Conservation (phyloP, 1,140 invertebrate genomes). For the Eueides isabella region DNA sequence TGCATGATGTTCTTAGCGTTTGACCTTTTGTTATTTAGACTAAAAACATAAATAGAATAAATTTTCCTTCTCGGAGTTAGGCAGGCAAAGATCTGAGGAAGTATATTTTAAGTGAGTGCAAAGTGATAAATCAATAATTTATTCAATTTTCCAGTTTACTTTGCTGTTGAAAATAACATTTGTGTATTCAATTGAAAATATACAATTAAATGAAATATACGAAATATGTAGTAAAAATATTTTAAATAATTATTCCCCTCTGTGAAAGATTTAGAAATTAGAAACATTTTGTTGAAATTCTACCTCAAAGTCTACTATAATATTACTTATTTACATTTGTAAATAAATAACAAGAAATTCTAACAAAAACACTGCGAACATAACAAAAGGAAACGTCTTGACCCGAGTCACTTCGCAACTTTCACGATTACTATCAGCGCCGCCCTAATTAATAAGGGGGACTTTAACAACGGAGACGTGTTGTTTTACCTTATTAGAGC, state of each 20-base stretch:
- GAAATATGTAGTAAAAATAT: too few species aligned
- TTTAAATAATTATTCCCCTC: too few species aligned
- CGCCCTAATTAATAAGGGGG: slow-evolving; percentile 24
- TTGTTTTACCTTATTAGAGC: slow-evolving; percentile 15
- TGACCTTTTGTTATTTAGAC: slow-evolving; percentile 9
- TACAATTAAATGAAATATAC: too few species aligned
- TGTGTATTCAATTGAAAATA: too few species aligned
- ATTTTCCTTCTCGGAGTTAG: background rate
- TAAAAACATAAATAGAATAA: slow-evolving; percentile 9
- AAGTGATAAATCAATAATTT: background rate
- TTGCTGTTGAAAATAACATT: background rate
- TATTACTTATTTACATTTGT: background rate
- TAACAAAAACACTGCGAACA: slow-evolving; percentile 4
- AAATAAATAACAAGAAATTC: slow-evolving; percentile 12
- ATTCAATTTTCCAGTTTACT: background rate
- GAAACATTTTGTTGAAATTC: background rate
- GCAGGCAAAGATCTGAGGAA: background rate
- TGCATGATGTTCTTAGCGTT: slow-evolving; percentile 13
- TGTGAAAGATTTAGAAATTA: too few species aligned
- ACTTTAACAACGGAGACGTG: slow-evolving; percentile 24
- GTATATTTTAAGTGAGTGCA: background rate
- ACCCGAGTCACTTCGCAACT: slow-evolving; percentile 14
- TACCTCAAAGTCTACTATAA: background rate
- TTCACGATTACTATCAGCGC: slow-evolving; percentile 19
- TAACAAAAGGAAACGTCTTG: slow-evolving; percentile 6